Base-by-base conservation (phyloP, 2,888 invertebrate genomes). In the Biston betularia region DNA sequence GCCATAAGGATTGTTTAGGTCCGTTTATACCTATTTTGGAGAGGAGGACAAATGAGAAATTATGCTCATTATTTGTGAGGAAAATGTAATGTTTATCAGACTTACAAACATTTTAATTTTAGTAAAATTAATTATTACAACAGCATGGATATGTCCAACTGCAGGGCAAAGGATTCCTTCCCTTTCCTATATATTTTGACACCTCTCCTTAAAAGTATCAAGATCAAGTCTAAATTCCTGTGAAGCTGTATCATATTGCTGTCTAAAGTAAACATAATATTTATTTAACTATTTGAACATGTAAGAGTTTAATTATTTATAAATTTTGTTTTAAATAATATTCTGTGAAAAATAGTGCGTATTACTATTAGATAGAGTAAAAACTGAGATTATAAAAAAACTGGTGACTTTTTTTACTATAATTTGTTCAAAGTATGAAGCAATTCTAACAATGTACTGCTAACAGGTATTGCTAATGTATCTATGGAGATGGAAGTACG, bases 81-180 rank as follows among this genome's bases (percentile, higher is more conserved):
- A 45, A 14, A 14, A 45, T n/a, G 5, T 2, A 14, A 15, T 7
- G 15, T 45, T n/a, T n/a, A 46, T n/a, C n/a, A n/a, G n/a, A n/a
- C n/a, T n/a, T n/a, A n/a, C n/a, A 46, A 9, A 46, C 6, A 24
- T 24, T 9, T 15, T 6, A 24, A 46, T 5, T 24, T 2, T 8
- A 24, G 24, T 24, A 24, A 24, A 24, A 24, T 24, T 24, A 24
- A n/a, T n/a, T n/a, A n/a, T n/a, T 24, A 24, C 24, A 24, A 24
- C 1, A 2, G 3, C 24, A 24, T 24, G 24, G 24, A 1, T 2
- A 24, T 24, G 24, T 49, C 49, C 49, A 0, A 49, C 50, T 14
- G 35, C 50, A 52, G 50, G 35, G 35, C 50, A 52, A 52, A 52
- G 8, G 35, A 6, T 14, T 50, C 12, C 34, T 52, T 15, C 46